A percentile compares a stretch with the other conserved stretches of the same genome.
Conservation (phyloP, 2,797 vertebrate species). For the Rhynchotus rufescens region DNA sequence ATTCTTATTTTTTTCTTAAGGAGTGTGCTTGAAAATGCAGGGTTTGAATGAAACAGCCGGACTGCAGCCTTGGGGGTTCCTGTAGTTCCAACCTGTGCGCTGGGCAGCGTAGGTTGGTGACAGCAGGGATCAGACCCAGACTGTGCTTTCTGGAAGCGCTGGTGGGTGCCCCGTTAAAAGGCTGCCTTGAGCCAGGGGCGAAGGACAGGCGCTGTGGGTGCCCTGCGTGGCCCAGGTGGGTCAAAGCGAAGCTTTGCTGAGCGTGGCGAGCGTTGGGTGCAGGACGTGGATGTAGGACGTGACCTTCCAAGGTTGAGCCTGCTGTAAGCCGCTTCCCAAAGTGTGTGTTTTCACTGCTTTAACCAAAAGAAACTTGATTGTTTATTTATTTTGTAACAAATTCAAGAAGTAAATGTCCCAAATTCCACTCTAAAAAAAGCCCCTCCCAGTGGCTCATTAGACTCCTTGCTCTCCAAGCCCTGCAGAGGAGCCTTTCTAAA, state of each 20-base stretch:
- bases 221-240: background rate
- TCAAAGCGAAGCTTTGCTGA: background rate
- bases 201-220: background rate
- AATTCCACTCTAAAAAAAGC: background rate
- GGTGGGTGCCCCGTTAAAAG: background rate
- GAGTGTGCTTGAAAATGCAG: background rate
- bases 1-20: background rate
- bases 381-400: background rate
- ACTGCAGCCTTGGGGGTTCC: background rate
- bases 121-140: background rate
- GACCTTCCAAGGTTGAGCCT: background rate
- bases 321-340: background rate
- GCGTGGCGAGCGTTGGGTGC: accelerated
- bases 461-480: background rate
- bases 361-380: background rate
- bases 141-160: background rate
- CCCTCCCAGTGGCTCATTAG: background rate
- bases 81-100: background rate
- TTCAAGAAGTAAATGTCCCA: background rate
- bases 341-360: background rate
- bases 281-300: background rate
- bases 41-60: background rate
- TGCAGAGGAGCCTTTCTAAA: background rate
- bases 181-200: background rate
- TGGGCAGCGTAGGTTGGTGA: background rate